phyloP scores from a whole-genome alignment of 2,888 invertebrate genomes.

The Oligia latruncula region DNA sequence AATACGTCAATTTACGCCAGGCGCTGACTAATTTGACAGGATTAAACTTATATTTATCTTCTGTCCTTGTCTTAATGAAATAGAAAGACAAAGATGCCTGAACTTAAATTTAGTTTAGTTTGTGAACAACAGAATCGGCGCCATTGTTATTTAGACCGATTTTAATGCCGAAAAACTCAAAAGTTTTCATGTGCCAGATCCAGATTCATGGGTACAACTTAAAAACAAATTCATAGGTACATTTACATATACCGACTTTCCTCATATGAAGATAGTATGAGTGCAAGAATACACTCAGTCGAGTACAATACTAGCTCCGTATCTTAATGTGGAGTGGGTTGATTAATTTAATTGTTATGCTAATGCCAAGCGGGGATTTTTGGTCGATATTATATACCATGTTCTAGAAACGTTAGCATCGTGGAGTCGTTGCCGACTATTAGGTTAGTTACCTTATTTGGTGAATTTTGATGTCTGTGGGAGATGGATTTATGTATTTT shows the following conservation, averaged over 20 bases:
- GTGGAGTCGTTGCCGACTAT: constrained; percentile 15
- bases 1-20: too few species aligned
- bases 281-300: constrained; percentile 41
- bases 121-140: too few species aligned
- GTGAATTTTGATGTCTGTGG: background rate
- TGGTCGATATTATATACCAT: constrained; percentile 73
- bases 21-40: too few species aligned
- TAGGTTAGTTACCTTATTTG: constrained; percentile 42
- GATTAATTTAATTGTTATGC: constrained; percentile 88
- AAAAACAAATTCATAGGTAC: too few species aligned
- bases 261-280: constrained; percentile 9
- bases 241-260: background rate
- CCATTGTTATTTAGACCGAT: background rate
- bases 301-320: constrained; percentile 55
- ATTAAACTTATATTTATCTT: too few species aligned
- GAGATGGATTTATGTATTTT: constrained; percentile 1
- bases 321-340: constrained; percentile 75
- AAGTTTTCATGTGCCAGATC: background rate
- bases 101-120: too few species aligned
- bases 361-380: constrained; percentile 82
- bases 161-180: background rate
- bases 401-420: constrained; percentile 56
- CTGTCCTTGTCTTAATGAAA: too few species aligned
- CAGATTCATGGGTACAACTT: background rate
- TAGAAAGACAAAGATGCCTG: too few species aligned